Evolutionary conservation across 2,888 invertebrate species (phyloP), one percentile per base, ranked within the genome.

Genomic region (Protodeltote pygarga): DNA sequence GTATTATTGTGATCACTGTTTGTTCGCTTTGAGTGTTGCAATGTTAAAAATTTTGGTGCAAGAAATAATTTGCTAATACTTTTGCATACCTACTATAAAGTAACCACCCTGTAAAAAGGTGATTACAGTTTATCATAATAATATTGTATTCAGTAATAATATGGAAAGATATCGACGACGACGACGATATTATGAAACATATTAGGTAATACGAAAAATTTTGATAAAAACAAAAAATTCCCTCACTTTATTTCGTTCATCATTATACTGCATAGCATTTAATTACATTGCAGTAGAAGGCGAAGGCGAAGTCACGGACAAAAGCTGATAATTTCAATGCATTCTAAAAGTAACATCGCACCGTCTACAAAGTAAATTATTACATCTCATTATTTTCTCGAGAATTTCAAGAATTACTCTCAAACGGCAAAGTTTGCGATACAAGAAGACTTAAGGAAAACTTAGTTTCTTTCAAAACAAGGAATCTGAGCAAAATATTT

Each of bases 401-500:
- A 61, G 54, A 54, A 50, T 49, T 53, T 53, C 21, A 49, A 33
- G 46, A 46, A 31, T 65, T 47, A 63, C 58, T 61, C 48, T 61
- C 48, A 59, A 53, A 60, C 27, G 33, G 39, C 40, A 24, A 50
- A 50, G 54, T 54, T 42, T n/a, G n/a, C n/a, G 48, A 35, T 39
- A 54, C 47, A 66, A 58, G 53, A 61, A 45, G 49, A 59, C 35
- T 62, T 47, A 45, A 47, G 38, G 40, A 47, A 52, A 59, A 52
- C 41, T 54, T 54, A 33, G 41, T 39, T 31, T 38, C 46, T 40
- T 48, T 14, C 31, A 33, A 61, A 52, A 66, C 52, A 60, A 21
- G 31, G 55, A 62, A 65, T 55, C 45, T 42, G 33, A 52, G 39
- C 59, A 57, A 45, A 64, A 54, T 62, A 47, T 58, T 69, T 61